A percentile compares a stretch with the other conserved stretches of the same genome.
phyloP scores from a whole-genome alignment of 2,113 vertebrate species.

The Delphinapterus leucas region DNA sequence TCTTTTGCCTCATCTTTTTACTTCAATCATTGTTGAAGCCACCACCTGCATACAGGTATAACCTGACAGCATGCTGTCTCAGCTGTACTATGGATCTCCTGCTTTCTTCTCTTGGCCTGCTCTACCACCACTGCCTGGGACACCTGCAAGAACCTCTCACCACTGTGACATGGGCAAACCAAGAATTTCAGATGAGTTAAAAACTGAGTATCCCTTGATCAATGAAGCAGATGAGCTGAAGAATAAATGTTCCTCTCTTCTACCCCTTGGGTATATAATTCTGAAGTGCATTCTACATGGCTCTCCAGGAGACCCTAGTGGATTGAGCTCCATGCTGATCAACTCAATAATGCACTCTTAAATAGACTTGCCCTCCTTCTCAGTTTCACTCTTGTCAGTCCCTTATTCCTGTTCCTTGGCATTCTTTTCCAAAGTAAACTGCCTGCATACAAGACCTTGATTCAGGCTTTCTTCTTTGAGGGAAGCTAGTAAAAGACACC shows the following conservation, averaged over 20 bases:
- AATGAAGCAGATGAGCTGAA: neutral
- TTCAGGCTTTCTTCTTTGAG: neutral
- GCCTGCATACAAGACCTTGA: neutral
- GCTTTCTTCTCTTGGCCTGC: neutral
- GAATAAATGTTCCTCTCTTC: neutral
- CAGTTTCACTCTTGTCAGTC: neutral
- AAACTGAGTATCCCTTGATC: neutral
- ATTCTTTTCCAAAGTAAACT: neutral
- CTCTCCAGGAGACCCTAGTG: neutral
- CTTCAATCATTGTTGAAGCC: neutral
- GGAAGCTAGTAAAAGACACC: neutral
- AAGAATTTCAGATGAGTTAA: neutral
- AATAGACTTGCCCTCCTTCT: neutral
- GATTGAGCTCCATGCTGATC: neutral
- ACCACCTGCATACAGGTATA: neutral
- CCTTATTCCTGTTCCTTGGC: neutral
- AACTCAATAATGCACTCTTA: neutral
- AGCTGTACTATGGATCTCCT: neutral
- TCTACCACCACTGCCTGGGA: neutral
- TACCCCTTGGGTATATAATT: neutral
- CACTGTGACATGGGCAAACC: neutral
- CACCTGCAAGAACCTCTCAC: neutral
- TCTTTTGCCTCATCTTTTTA: neutral
- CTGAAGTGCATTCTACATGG: neutral
- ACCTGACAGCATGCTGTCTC: neutral